These are phyloP conservation scores for Phoxinus dragarum DNA, from an alignment of 2,797 vertebrate genomes.

Conservation along the genomic window DNA sequence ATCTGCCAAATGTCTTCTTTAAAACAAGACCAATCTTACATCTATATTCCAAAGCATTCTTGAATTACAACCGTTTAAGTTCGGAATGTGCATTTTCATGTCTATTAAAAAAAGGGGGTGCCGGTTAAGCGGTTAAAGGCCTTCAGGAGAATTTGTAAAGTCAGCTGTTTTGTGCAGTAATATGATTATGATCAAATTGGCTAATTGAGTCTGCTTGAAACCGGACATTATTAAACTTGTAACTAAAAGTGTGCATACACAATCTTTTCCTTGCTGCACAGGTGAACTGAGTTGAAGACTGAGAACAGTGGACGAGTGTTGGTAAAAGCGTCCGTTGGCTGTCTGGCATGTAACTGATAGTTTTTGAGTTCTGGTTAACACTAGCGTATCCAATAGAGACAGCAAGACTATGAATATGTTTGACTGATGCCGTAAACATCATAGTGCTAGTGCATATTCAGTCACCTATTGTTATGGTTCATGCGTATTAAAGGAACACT, in stretches of 20 bases:
- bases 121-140: background rate
- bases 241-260: background rate
- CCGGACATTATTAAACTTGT: background rate
- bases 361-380: background rate
- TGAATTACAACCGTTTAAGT: too few species aligned
- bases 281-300: conserved; percentile 32
- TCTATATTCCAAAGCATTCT: too few species aligned
- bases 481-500: too few species aligned
- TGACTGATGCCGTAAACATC: background rate
- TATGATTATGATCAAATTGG: background rate
- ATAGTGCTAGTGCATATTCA: background rate
- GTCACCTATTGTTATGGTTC: background rate
- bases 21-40: too few species aligned
- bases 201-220: background rate
- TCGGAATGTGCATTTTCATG: too few species aligned
- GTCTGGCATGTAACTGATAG: conserved; percentile 30
- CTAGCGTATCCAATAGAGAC: conserved; percentile 1
- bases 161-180: background rate
- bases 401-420: background rate
- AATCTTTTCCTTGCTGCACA: background rate
- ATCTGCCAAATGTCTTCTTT: too few species aligned
- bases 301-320: conserved; percentile 29
- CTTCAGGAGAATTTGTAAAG: background rate
- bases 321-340: background rate
- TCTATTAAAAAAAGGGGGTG: too few species aligned